Evolutionary conservation across 2,797 vertebrate genomes (phyloP).

Genomic region (Pampus argenteus): DNA sequence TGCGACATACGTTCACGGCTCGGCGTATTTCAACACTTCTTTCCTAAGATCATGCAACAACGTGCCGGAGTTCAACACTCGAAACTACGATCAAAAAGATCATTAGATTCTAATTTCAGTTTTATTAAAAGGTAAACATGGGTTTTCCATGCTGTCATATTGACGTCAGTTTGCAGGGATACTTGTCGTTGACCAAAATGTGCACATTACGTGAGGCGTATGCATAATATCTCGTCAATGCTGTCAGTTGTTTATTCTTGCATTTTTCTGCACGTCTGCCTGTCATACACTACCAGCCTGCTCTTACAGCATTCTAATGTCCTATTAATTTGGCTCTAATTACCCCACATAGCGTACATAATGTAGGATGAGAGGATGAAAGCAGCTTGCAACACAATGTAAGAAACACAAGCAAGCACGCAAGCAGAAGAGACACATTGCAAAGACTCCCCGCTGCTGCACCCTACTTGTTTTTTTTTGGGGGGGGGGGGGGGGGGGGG

Average conservation of each 20-base stretch:
- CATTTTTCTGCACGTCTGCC: constrained; percentile 20
- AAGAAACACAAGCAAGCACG: too few relatives aligned
- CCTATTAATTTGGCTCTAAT: constrained; percentile 63
- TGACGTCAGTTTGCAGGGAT: constrained; percentile 7
- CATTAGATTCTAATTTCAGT: not conserved
- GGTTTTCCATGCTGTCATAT: constrained; percentile 12
- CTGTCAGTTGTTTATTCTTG: constrained; percentile 13
- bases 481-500: constrained; percentile 3
- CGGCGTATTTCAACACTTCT: not conserved
- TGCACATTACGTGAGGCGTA: not conserved
- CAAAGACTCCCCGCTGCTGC: constrained; percentile 56
- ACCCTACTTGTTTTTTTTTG: constrained; percentile 34
- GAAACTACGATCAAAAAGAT: not conserved
- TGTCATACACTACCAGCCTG: constrained; percentile 14
- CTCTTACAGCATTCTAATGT: constrained; percentile 58
- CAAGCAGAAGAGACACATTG: constrained; percentile 40
- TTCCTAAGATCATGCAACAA: not conserved
- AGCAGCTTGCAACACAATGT: too few relatives aligned
- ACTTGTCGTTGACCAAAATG: not conserved
- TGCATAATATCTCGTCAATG: constrained; percentile 18
- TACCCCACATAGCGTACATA: constrained; percentile 34
- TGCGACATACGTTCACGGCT: not conserved
- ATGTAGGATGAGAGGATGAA: constrained; percentile 38
- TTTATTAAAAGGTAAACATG: constrained; percentile 8
- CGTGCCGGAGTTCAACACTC: not conserved